Base-by-base conservation (phyloP, 35 echinoderm and acorn worm genomes). In the Stichopus chloronotus region DNA sequence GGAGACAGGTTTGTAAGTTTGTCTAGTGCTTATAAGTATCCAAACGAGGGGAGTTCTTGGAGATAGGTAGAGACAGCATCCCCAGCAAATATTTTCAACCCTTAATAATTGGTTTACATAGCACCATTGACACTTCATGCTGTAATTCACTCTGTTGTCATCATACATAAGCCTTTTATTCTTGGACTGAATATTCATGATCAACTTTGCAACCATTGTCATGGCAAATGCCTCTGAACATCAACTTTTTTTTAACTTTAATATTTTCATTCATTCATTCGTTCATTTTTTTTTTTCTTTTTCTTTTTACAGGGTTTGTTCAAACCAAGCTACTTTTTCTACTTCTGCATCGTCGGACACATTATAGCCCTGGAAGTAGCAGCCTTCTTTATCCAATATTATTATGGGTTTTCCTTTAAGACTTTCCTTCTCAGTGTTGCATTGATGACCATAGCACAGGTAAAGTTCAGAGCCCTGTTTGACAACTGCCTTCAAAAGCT, bases 261-360 rank as follows among this genome's bases (percentile, higher is more conserved):
- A 19, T 9, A 65, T 65, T 65, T 65, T 65, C 61, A 65, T 65
- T n/a, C 30, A 84, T 84, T n/a, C n/a, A n/a, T n/a, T n/a, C n/a
- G n/a, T n/a, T n/a, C n/a, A n/a, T n/a, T n/a, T n/a, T 24, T 84
- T 20, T 7, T 19, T 58, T 92, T 81, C 78, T 59, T 8, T 92
- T 68, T 68, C 63, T 91, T 72, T 65, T 72, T 77, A 8, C 93
- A 99, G 97, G 95, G 92, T 58, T 86, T 99, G 7, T 99, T 99
- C 78, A 94, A 91, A 22, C 90, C 97, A 53, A 99, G 94, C 57
- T 82, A 90, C 55, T 78, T 94, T 65, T 99, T 99, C 83, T 99
- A 86, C 87, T 74, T 88, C 71, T 72, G 96, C 43, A 83, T 95
- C 9, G 13, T 94, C 30, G 53, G 87, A 69, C 95, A 96, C 11